These are phyloP conservation scores for Mobula birostris DNA, from an alignment of 2,113 vertebrate genomes.

Conservation along the genomic window DNA sequence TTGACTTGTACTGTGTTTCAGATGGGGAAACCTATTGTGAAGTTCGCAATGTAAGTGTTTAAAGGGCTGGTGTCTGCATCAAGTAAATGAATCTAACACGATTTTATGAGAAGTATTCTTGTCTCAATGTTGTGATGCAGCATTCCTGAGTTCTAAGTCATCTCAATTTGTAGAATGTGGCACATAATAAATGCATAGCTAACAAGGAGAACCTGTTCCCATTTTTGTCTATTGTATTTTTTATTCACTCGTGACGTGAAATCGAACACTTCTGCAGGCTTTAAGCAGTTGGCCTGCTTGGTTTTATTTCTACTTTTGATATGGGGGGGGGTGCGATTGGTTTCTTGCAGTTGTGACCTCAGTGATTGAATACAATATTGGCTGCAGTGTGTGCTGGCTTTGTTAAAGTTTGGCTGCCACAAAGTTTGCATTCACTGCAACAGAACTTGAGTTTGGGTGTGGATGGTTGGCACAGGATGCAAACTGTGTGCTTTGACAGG, in stretches of 20 bases:
- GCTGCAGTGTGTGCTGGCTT: background rate
- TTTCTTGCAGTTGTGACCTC: too few relatives aligned
- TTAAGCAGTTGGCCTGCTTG: background rate
- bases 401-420: background rate
- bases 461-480: too few relatives aligned
- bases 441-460: too few relatives aligned
- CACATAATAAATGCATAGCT: background rate
- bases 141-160: background rate
- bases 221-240: background rate
- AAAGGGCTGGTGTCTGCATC: background rate
- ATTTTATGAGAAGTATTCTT: background rate
- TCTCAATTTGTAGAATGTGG: background rate
- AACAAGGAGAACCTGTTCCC: background rate
- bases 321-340: too few relatives aligned
- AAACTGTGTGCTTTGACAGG: too few relatives aligned
- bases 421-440: background rate
- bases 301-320: background rate
- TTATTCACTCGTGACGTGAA: background rate
- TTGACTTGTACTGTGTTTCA: background rate
- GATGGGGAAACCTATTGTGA: background rate
- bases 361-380: background rate
- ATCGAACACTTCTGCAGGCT: background rate
- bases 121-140: background rate
- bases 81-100: background rate
- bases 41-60: background rate